These are phyloP conservation scores for Drosophila virilis DNA, from an alignment of 1,140 invertebrate species.

Conservation along the genomic window DNA sequence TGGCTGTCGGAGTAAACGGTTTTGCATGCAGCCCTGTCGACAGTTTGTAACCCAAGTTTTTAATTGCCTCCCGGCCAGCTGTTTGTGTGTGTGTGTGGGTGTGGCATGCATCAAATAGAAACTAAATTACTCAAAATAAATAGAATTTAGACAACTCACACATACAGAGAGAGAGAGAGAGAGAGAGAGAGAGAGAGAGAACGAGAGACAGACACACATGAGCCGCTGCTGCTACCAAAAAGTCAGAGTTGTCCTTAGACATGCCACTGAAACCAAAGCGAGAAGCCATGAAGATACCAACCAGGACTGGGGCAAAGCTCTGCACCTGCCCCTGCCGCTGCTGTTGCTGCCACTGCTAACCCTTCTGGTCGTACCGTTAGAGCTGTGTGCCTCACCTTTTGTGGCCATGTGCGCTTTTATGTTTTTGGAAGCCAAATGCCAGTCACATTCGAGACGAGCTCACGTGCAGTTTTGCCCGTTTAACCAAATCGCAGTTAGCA, in stretches of 20 bases:
- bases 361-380: background rate
- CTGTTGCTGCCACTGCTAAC: slow-evolving; percentile 3
- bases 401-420: slow-evolving; percentile 63
- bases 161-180: background rate
- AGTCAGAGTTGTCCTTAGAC: slow-evolving; percentile 67
- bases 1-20: slow-evolving; percentile 51
- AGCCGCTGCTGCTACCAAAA: slow-evolving; percentile 14
- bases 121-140: slow-evolving; percentile 77
- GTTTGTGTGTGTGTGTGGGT: slow-evolving; percentile 4
- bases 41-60: slow-evolving; percentile 74
- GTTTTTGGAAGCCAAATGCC: slow-evolving; percentile 57
- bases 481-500: background rate
- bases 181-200: too few species aligned
- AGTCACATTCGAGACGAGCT: slow-evolving; percentile 68
- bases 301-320: background rate
- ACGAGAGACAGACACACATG: background rate
- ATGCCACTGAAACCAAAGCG: slow-evolving; percentile 63
- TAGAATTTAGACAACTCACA: slow-evolving; percentile 68
- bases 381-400: slow-evolving; percentile 18
- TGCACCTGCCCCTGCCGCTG: background rate
- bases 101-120: slow-evolving; percentile 41
- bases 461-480: slow-evolving; percentile 67
- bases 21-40: slow-evolving; percentile 71
- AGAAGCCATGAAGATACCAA: slow-evolving; percentile 17
- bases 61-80: slow-evolving; percentile 64